phyloP scores from a whole-genome alignment of 2,888 invertebrate genomes.

The Priocnemis perturbator region DNA sequence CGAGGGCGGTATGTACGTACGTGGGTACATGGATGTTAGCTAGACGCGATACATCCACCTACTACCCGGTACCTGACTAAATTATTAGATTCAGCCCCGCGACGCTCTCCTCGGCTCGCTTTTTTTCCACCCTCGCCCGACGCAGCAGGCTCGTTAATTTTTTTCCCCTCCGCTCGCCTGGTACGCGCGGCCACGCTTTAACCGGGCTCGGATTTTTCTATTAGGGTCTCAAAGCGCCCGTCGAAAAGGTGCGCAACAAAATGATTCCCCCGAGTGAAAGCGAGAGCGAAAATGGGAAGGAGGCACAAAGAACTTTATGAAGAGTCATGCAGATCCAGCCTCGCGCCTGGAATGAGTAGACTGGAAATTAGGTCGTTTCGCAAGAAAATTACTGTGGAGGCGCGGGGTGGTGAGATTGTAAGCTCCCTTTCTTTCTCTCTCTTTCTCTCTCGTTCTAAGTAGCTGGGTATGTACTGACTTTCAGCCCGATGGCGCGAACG shows the following conservation, averaged over 20 bases:
- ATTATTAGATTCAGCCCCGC: constrained; percentile 57
- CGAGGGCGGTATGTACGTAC: constrained; percentile 7
- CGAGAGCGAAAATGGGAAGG: constrained; percentile 2
- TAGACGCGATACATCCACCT: constrained; percentile 25
- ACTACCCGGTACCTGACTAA: constrained; percentile 48
- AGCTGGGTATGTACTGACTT: no score
- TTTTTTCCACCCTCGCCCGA: constrained; percentile 24
- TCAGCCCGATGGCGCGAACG: background rate
- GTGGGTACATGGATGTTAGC: constrained; percentile 14
- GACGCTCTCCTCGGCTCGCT: constrained; percentile 21
- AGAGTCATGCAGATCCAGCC: no score
- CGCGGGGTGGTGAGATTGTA: no score
- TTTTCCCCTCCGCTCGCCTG: constrained; percentile 25
- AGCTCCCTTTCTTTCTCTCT: no score
- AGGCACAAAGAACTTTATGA: background rate
- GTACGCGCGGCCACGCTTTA: constrained; percentile 13
- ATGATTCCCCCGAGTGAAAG: background rate
- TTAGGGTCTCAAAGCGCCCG: constrained; percentile 34
- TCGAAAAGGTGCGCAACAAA: constrained; percentile 34
- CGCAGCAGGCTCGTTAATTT: constrained; percentile 44
- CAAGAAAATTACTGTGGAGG: constrained; percentile 13
- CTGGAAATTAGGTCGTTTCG: constrained; percentile 29
- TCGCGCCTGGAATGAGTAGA: background rate
- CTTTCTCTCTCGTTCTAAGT: no score
- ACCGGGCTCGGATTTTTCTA: constrained; percentile 32